These are phyloP conservation scores for Gallinago paraguaiae DNA, from an alignment of 2,113 vertebrate species.

Conservation along the genomic window DNA sequence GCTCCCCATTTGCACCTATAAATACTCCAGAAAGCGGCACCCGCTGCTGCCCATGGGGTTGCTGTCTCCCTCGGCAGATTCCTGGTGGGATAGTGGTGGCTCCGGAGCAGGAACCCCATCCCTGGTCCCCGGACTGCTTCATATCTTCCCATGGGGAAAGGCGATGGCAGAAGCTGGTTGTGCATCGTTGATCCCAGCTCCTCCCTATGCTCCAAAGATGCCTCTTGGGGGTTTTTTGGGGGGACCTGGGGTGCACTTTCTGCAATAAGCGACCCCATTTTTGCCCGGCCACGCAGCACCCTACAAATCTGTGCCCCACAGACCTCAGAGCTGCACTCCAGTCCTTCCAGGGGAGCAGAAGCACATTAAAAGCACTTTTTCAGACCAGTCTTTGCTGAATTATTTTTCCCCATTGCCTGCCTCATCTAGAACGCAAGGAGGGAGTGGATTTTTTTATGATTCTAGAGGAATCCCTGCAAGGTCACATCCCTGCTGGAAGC, in stretches of 20 bases:
- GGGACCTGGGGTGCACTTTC: neutral
- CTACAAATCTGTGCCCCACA: neutral
- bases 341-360: neutral
- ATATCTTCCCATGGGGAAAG: neutral
- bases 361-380: neutral
- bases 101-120: neutral
- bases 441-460: neutral
- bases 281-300: accelerated
- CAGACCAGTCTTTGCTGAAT: neutral
- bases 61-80: neutral
- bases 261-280: accelerated
- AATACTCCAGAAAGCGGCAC: neutral
- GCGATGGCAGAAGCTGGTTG: neutral
- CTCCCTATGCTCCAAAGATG: neutral
- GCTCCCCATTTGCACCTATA: neutral
- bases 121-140: neutral
- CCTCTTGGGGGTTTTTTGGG: neutral
- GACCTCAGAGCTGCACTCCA: neutral
- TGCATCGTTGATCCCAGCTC: neutral
- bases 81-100: accelerated
- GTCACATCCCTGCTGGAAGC: neutral
- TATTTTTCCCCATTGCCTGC: neutral
- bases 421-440: neutral
- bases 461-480: neutral
- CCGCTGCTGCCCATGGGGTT: neutral